A percentile compares a stretch with the other conserved stretches of the same genome.
Conservation (phyloP, 2,797 vertebrate species). For the Bovichtus variegatus region DNA sequence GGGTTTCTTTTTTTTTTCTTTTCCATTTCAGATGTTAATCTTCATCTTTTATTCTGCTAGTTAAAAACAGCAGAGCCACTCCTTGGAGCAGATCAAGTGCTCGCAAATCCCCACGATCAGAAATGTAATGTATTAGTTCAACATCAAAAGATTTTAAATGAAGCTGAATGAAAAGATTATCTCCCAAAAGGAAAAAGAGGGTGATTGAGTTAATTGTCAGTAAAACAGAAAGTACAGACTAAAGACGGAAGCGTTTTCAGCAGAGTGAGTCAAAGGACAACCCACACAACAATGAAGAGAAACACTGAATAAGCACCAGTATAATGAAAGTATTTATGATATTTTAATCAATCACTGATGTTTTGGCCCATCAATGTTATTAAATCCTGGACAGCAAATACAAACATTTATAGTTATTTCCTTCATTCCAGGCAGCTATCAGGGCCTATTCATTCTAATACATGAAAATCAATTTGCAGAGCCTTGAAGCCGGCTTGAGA, state of each 20-base stretch:
- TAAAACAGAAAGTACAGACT: background rate
- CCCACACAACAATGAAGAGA: conserved; percentile 8
- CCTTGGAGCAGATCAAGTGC: background rate
- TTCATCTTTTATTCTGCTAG: background rate
- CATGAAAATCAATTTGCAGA: conserved; percentile 19
- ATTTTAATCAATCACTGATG: conserved; percentile 10
- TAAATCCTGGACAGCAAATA: background rate
- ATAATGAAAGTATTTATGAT: conserved; percentile 6
- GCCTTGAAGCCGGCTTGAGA: conserved; percentile 20
- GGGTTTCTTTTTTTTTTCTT: background rate
- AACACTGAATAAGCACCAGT: background rate
- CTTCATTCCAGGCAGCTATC: background rate
- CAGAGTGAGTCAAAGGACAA: conserved; percentile 6
- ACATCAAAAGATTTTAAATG: background rate
- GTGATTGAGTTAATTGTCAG: background rate
- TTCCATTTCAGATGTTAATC: background rate
- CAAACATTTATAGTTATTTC: conserved; percentile 16
- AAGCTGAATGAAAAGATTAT: conserved; percentile 6
- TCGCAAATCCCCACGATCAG: background rate
- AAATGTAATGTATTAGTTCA: conserved; percentile 6
- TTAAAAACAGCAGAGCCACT: background rate
- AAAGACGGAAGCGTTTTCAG: background rate
- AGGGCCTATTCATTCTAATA: conserved; percentile 7
- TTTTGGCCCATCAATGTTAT: conserved; percentile 8
- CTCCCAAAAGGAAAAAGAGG: background rate